Conservation (phyloP, 2,797 vertebrate genomes). For the Lycodopsis pacificus region DNA sequence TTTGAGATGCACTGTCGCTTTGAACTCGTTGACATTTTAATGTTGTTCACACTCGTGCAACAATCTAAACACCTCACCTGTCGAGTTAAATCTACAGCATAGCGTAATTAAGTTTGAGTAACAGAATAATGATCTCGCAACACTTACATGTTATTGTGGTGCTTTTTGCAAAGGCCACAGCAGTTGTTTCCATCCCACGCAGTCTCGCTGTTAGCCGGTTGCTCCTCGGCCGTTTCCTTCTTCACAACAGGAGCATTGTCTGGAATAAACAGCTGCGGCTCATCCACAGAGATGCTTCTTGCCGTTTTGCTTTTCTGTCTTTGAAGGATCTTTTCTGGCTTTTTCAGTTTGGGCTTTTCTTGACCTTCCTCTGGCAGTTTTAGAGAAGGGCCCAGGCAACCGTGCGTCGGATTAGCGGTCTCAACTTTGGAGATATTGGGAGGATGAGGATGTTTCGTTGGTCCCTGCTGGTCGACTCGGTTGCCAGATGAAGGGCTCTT, state of each 20-base stretch:
- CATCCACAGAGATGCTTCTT: slow-evolving; percentile 93
- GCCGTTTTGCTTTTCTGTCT: slow-evolving; percentile 90
- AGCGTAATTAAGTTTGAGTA: background rate
- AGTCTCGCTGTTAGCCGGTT: slow-evolving; percentile 82
- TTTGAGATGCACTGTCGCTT: background rate
- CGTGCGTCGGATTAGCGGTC: slow-evolving; percentile 61
- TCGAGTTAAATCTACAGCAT: background rate
- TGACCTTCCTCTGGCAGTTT: slow-evolving; percentile 83
- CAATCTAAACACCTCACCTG: background rate
- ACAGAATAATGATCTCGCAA: background rate
- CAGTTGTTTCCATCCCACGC: slow-evolving; percentile 95
- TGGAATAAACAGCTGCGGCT: slow-evolving; percentile 95
- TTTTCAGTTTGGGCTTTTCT: slow-evolving; percentile 89
- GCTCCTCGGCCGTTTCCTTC: slow-evolving; percentile 82
- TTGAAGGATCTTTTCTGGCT: slow-evolving; percentile 88
- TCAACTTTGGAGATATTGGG: slow-evolving; percentile 82
- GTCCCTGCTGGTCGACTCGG: slow-evolving; percentile 69
- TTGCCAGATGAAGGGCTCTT: slow-evolving; percentile 78
- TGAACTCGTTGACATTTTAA: background rate
- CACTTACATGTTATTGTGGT: slow-evolving; percentile 95
- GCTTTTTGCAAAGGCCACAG: slow-evolving; percentile 95
- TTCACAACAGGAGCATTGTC: slow-evolving; percentile 95
- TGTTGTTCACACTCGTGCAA: background rate
- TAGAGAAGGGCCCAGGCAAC: slow-evolving; percentile 74
- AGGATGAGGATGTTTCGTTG: slow-evolving; percentile 58